phyloP scores from a whole-genome alignment of 1,140 invertebrate species.

The Vanessa atalanta region DNA sequence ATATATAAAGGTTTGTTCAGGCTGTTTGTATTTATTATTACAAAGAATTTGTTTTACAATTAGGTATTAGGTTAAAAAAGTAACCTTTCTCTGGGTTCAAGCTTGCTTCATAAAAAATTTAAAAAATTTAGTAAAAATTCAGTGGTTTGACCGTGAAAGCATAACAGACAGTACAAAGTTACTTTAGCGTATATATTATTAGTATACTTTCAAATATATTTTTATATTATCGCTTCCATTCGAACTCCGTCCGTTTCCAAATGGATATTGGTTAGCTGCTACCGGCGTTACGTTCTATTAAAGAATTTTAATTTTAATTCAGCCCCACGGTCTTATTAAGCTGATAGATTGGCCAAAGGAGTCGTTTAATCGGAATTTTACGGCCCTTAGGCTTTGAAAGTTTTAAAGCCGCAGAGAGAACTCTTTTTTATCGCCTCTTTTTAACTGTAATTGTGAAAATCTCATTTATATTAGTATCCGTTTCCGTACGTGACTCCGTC shows the following conservation, averaged over 20 bases:
- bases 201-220: too few relatives aligned
- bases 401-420: neutral
- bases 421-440: neutral
- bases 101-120: too few relatives aligned
- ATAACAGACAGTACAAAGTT: too few relatives aligned
- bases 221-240: constrained; percentile 10
- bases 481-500: too few relatives aligned
- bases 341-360: constrained; percentile 27
- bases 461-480: neutral
- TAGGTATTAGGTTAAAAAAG: too few relatives aligned
- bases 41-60: too few relatives aligned
- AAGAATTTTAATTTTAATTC: constrained; percentile 39
- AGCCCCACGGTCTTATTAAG: constrained; percentile 12
- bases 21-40: too few relatives aligned
- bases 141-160: too few relatives aligned
- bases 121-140: too few relatives aligned
- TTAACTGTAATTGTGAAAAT: neutral
- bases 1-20: too few relatives aligned
- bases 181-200: too few relatives aligned
- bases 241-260: neutral
- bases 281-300: constrained; percentile 26
- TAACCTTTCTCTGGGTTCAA: too few relatives aligned
- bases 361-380: constrained; percentile 27
- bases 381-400: constrained; percentile 2
- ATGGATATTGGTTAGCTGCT: constrained; percentile 22